A percentile compares a stretch with the other conserved stretches of the same genome.
Evolutionary conservation across 1,140 invertebrate genomes (phyloP).

Genomic region (Ostrea edulis): DNA sequence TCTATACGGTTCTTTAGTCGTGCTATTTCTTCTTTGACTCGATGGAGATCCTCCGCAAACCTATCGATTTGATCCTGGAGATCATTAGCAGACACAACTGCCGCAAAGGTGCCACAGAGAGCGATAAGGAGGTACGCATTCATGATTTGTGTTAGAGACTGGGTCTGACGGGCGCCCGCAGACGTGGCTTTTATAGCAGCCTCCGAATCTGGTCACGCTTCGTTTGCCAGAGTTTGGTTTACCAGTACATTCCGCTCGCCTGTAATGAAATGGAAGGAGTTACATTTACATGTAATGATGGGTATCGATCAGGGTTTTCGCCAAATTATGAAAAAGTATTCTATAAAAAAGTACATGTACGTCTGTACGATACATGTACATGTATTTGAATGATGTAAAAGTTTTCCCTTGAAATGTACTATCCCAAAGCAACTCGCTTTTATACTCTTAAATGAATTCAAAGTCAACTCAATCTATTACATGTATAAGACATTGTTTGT

Average conservation of each 20-base stretch:
- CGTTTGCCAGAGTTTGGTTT: not conserved
- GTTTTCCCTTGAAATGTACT: no score
- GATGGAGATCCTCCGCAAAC: not conserved
- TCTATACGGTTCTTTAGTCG: not conserved
- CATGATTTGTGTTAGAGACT: not conserved
- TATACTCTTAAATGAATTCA: no score
- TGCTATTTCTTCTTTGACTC: slow-evolving; percentile 9
- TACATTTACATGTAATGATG: not conserved
- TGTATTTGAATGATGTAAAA: no score
- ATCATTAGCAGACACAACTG: not conserved
- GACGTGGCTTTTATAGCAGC: not conserved
- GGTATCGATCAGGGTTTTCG: not conserved
- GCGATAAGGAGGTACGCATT: not conserved
- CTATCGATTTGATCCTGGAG: slow-evolving; percentile 5
- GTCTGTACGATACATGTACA: no score
- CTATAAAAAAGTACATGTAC: no score
- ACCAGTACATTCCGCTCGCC: not conserved
- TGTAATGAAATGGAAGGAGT: not conserved
- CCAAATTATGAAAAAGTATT: not conserved
- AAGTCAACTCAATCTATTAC: no score
- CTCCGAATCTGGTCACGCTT: not conserved
- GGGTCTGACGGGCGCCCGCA: not conserved
- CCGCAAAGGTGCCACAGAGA: slow-evolving; percentile 3
- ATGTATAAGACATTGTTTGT: no score
- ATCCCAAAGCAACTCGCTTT: no score